Percentiles rank a stretch among this genome's conserved stretches.
These are phyloP conservation scores for Xenotilapia leptura DNA, from an alignment of 2,113 vertebrate genomes.

Conservation along the genomic window DNA sequence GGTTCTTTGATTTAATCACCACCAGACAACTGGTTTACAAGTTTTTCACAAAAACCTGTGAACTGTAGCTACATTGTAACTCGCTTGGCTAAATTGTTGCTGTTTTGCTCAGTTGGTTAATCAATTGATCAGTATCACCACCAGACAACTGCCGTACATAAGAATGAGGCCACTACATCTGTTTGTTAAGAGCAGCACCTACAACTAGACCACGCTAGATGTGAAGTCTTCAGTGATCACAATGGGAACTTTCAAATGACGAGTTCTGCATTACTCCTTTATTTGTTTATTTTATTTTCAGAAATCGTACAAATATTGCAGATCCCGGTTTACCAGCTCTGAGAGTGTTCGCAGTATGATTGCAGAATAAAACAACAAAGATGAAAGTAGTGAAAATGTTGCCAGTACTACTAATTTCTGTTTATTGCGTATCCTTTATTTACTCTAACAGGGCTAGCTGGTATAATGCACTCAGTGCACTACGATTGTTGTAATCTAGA, in stretches of 20 bases:
- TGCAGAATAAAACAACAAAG: not conserved
- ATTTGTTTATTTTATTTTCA: not conserved
- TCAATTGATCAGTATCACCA: not conserved
- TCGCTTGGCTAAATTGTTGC: not conserved
- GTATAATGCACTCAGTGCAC: not conserved
- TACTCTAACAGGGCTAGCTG: not conserved
- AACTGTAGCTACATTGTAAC: not conserved
- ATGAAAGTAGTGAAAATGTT: not conserved
- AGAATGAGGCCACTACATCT: not conserved
- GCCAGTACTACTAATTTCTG: not conserved
- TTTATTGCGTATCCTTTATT: not conserved
- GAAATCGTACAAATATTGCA: not conserved
- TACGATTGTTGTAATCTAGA: not conserved
- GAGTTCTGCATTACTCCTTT: not conserved
- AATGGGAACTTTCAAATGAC: not conserved
- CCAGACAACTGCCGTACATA: not conserved
- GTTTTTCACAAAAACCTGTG: not conserved
- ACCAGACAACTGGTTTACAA: not conserved
- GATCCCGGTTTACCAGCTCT: not conserved
- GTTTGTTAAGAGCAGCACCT: not conserved
- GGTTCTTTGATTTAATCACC: not conserved
- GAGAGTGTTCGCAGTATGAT: not conserved
- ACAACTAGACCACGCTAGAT: not conserved
- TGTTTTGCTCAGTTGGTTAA: not conserved
- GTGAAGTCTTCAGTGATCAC: not conserved